These are phyloP conservation scores for Notothenia rossii DNA, from an alignment of 2,113 vertebrate genomes.

Conservation along the genomic window DNA sequence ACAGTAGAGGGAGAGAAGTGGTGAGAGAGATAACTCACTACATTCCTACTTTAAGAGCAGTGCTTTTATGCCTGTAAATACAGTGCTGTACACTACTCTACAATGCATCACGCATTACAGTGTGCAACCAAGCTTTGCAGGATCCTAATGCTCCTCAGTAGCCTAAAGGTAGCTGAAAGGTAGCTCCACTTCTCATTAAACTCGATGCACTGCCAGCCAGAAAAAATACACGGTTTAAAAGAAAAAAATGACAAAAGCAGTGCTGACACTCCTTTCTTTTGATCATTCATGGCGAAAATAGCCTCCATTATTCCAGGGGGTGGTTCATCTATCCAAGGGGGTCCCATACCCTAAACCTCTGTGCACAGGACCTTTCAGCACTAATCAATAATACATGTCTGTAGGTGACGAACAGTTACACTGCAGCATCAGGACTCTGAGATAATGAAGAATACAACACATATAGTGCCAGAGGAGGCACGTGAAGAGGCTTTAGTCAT, in stretches of 20 bases:
- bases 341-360: slow-evolving; percentile 14
- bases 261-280: slow-evolving; percentile 20
- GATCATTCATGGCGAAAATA: slow-evolving; percentile 43
- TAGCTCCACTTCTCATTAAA: slow-evolving; percentile 38
- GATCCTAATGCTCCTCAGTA: slow-evolving; percentile 10
- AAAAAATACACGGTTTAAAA: slow-evolving; percentile 25
- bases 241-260: slow-evolving; percentile 39
- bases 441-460: neutral
- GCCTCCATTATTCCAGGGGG: slow-evolving; percentile 24
- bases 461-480: slow-evolving; percentile 22
- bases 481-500: slow-evolving; percentile 25
- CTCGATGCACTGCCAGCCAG: slow-evolving; percentile 31
- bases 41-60: slow-evolving; percentile 32
- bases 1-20: slow-evolving; percentile 38
- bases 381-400: slow-evolving; percentile 55
- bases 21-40: slow-evolving; percentile 20
- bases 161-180: slow-evolving; percentile 50
- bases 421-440: slow-evolving; percentile 43
- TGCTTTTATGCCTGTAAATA: slow-evolving; percentile 35
- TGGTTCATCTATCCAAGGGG: slow-evolving; percentile 38
- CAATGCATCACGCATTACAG: slow-evolving; percentile 11
- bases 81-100: slow-evolving; percentile 16
- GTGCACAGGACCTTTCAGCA: slow-evolving; percentile 45
- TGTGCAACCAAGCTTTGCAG: neutral
- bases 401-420: slow-evolving; percentile 22